phyloP scores from a whole-genome alignment of 2,797 vertebrate species.

The Masticophis lateralis region DNA sequence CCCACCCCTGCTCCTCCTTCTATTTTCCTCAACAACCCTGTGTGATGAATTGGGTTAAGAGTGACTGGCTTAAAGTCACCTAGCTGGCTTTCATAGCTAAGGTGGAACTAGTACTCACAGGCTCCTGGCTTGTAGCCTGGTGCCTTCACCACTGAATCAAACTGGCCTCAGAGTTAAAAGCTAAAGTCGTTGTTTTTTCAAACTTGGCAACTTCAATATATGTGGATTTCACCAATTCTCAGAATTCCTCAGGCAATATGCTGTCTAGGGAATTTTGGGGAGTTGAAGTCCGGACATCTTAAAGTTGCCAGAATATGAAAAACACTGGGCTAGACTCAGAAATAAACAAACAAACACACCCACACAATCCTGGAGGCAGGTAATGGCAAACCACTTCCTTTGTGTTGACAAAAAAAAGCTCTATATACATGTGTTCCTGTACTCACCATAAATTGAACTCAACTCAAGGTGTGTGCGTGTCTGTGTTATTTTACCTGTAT shows the following conservation, averaged over 20 bases:
- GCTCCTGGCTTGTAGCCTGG: background rate
- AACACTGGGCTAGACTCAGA: background rate
- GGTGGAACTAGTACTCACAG: background rate
- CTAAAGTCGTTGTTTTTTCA: background rate
- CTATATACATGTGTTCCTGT: background rate
- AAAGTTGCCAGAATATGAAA: background rate
- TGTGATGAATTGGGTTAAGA: background rate
- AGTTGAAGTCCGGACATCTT: background rate
- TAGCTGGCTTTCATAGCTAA: background rate
- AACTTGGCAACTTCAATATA: background rate
- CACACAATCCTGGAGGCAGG: background rate
- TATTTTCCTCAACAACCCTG: background rate
- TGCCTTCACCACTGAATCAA: background rate
- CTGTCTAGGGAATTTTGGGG: background rate
- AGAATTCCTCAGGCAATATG: background rate
- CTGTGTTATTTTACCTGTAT: background rate
- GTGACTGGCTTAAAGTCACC: background rate
- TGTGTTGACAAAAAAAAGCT: background rate
- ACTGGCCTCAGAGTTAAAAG: background rate
- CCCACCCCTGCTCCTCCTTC: background rate
- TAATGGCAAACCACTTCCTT: background rate
- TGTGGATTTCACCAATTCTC: background rate
- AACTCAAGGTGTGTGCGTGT: background rate
- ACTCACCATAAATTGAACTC: background rate
- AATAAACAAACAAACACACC: background rate